phyloP scores from a whole-genome alignment of 2,888 invertebrate species.

The Ctena decussata region DNA sequence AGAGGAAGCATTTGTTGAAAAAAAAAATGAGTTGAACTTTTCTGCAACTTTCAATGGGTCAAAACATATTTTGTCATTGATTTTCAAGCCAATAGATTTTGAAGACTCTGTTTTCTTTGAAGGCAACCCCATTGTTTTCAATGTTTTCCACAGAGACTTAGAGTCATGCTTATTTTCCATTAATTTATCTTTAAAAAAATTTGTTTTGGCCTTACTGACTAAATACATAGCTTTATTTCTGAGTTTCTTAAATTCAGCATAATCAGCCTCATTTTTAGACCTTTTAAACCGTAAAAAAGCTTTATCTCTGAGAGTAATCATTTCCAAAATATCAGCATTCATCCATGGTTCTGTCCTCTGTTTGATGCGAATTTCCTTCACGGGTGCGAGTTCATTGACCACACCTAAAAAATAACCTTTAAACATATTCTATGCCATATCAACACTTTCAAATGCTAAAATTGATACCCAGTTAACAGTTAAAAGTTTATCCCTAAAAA shows the following conservation, averaged over 20 bases:
- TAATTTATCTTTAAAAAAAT: slow-evolving; percentile 1
- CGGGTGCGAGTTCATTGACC: slow-evolving; percentile 24
- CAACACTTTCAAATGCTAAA: background rate
- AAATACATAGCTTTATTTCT: slow-evolving; percentile 4
- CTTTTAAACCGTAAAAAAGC: slow-evolving; percentile 11
- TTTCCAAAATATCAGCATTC: slow-evolving; percentile 22
- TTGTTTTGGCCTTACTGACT: background rate
- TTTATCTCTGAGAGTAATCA: slow-evolving; percentile 15
- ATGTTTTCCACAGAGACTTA: too few species aligned
- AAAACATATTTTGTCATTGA: background rate
- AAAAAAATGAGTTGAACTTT: too few species aligned
- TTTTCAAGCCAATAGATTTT: slow-evolving; percentile 8
- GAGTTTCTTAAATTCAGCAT: background rate
- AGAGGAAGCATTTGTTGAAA: too few species aligned
- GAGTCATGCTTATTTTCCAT: background rate
- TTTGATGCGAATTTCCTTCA: slow-evolving; percentile 21
- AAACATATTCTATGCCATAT: slow-evolving; percentile 18
- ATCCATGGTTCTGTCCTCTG: slow-evolving; percentile 16
- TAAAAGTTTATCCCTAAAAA: too few species aligned
- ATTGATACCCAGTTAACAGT: slow-evolving; percentile 8
- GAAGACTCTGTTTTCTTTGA: slow-evolving; percentile 1
- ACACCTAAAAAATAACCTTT: slow-evolving; percentile 19
- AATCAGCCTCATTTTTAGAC: background rate
- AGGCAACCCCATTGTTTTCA: slow-evolving; percentile 4
- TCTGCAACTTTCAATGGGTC: too few species aligned